phyloP scores from a whole-genome alignment of 2,113 vertebrate genomes.

The Nycticebus coucang region DNA sequence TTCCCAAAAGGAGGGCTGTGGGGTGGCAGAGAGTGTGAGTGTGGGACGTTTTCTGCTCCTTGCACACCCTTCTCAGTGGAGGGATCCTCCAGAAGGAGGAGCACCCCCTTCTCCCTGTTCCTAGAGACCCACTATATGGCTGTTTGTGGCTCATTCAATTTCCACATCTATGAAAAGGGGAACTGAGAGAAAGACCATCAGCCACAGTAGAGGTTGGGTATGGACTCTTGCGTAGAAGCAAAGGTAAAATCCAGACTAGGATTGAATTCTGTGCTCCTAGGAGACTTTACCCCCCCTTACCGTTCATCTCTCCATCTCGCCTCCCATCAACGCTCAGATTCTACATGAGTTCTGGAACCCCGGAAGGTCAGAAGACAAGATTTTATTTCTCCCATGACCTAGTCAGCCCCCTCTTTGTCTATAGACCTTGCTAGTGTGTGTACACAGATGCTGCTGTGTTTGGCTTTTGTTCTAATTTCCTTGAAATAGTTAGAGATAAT shows the following conservation, averaged over 20 bases:
- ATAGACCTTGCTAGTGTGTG: not conserved
- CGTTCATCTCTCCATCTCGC: no score
- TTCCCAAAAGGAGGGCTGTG: not conserved
- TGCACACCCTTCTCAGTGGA: not conserved
- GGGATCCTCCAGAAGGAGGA: not conserved
- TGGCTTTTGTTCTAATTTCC: constrained; percentile 63
- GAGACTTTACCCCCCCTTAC: no score
- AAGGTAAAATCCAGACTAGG: not conserved
- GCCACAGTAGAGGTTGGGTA: not conserved
- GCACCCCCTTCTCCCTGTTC: not conserved
- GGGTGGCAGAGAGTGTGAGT: not conserved
- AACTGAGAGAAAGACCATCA: not conserved
- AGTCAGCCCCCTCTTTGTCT: not conserved
- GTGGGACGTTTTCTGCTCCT: not conserved
- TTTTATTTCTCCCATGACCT: not conserved
- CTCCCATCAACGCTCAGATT: not conserved
- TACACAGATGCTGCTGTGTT: not conserved
- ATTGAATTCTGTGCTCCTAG: not conserved
- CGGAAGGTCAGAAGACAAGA: not conserved
- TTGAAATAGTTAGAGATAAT: constrained; percentile 82
- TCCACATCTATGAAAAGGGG: not conserved
- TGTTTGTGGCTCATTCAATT: not conserved
- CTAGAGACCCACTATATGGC: not conserved
- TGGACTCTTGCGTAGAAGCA: not conserved
- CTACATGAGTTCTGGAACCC: not conserved